Evolutionary conservation across 2,888 invertebrate genomes (phyloP).

Genomic region (Bombylius major): DNA sequence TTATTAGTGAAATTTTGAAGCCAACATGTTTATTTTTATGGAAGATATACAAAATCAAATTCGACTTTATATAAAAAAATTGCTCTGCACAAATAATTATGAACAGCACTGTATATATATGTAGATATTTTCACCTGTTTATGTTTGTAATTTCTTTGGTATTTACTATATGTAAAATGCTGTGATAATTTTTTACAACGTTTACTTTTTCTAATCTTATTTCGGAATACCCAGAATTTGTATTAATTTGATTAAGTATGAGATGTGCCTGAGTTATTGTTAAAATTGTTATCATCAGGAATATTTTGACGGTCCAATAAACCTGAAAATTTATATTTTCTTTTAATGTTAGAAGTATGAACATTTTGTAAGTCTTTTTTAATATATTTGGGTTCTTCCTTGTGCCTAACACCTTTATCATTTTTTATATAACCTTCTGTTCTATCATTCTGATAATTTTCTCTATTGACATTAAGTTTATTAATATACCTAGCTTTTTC

Average conservation of each 20-base stretch:
- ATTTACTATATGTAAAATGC: background rate
- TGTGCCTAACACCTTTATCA: background rate
- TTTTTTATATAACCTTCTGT: conserved; percentile 1
- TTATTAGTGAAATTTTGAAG: too few relatives aligned
- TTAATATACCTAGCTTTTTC: background rate
- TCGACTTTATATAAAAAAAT: too few relatives aligned
- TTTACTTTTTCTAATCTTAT: background rate
- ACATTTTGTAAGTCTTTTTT: background rate
- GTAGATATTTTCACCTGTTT: too few relatives aligned
- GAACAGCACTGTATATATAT: too few relatives aligned
- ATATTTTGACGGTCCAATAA: background rate
- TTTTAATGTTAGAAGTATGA: background rate
- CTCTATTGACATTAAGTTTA: background rate
- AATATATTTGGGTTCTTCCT: background rate
- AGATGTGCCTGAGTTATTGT: background rate
- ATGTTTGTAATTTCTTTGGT: too few relatives aligned
- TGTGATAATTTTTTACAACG: background rate
- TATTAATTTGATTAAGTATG: background rate
- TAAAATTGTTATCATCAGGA: background rate
- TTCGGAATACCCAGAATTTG: background rate
- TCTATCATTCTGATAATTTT: background rate
- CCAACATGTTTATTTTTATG: too few relatives aligned
- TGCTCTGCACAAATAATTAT: too few relatives aligned
- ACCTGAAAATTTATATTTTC: background rate
- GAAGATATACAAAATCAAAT: too few relatives aligned